phyloP scores from a whole-genome alignment of 2,113 vertebrate species.

The Mobula hypostoma region DNA sequence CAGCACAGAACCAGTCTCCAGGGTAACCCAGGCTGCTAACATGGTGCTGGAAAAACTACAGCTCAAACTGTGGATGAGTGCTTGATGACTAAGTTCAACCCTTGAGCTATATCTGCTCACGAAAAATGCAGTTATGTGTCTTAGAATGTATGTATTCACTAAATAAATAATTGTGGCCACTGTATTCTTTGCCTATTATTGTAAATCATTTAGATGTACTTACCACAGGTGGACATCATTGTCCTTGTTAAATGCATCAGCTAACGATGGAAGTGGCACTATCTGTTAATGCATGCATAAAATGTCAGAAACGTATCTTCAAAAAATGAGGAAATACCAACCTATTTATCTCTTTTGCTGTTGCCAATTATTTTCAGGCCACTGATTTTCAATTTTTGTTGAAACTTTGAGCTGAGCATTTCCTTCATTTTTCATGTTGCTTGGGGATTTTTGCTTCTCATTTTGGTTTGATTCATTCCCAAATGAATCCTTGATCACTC shows the following conservation, averaged over 20 bases:
- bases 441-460: not conserved
- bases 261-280: not conserved
- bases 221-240: not conserved
- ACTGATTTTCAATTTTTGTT: conserved; percentile 9
- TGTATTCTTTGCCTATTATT: not conserved
- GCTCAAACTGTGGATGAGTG: too few species aligned
- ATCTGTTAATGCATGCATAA: not conserved
- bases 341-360: not conserved
- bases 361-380: not conserved
- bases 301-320: not conserved
- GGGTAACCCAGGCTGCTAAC: too few species aligned
- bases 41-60: too few species aligned
- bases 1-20: too few species aligned
- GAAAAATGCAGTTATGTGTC: too few species aligned
- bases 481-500: not conserved
- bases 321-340: not conserved
- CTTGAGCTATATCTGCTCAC: too few species aligned
- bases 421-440: not conserved
- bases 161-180: too few species aligned
- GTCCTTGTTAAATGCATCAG: not conserved
- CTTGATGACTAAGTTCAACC: too few species aligned
- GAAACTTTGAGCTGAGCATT: not conserved
- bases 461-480: not conserved
- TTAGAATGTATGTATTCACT: too few species aligned
- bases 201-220: not conserved